Base-by-base conservation (phyloP, 2,888 invertebrate genomes). In the Drosophila picticornis region DNA sequence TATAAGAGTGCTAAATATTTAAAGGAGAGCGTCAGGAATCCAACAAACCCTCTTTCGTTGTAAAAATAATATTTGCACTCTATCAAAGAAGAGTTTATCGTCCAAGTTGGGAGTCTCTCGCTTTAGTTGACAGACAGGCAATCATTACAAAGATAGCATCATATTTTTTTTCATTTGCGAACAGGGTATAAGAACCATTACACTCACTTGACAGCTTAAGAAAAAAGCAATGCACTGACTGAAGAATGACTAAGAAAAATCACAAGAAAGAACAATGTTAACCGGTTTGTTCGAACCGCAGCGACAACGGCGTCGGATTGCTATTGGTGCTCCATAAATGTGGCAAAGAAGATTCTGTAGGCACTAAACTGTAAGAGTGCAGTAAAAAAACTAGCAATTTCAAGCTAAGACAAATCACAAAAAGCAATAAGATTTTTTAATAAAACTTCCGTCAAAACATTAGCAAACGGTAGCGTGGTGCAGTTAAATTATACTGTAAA, bases 241-340 rank as follows among this genome's bases (percentile, higher is more conserved):
- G 88, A 73, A 68, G 82, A 83, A 87, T 87, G 85, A 82, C 88
- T 78, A 89, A 86, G 88, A 89, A 86, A 86, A 84, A 88, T 85
- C 80, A 77, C 67, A 76, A 57, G 57, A 57, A 57, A 84, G 78
- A 84, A 87, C 56, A 78, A 73, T 82, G 72, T 85, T 84, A 85
- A 85, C 84, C 86, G 86, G 86, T 86, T 86, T 86, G 65, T 80
- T 87, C 74, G 80, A 87, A 81, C 88, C 72, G 74, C 81, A 80
- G 70, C 85, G 85, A 77, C 81, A 82, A 72, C 70, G 80, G 76
- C 57, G 75, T 70, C 75, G 56, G 72, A 80, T 69, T 61, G 73
- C 72, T 72, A 69, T 70, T 64, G 81, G 46, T 69, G 65, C 69
- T 75, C 77, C 75, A 82, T 74, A 81, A 77, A 83, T 74, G 78